Evolutionary conservation across 2,888 invertebrate species (phyloP), one percentile per base, ranked within the genome.

Genomic region (Chrysolina haemoptera): DNA sequence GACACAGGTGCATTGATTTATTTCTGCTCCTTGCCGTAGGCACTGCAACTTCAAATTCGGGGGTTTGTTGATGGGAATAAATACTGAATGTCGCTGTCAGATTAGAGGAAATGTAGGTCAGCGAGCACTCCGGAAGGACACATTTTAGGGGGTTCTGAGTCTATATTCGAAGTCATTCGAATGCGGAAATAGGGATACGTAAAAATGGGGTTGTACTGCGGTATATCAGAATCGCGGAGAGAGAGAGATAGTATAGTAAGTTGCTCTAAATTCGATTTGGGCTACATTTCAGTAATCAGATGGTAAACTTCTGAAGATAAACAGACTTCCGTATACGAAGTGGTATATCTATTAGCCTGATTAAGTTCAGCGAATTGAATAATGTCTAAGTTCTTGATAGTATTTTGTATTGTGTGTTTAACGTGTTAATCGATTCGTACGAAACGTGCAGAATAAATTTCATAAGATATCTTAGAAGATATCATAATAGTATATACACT

Each of bases 1-100:
- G 78, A 80, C 84, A 83, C 85, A 86, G 87, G 86, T 87, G 87
- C 87, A 87, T 86, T 86, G 86, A 87, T 87, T 87, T 86, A 85
- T 86, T 80, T 80, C 82, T 73, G 70, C 76, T 79, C 35, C 59
- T 59, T 59, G n/a, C 59, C 59, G 35, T 59, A 59, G 59, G 59
- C 59, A 27, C 74, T 79, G 59, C 59, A 59, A 59, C 59, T 27
- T 27, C 27, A 16, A 59, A 59, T 59, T 35, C 3, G 59, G n/a
- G 14, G 27, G 59, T n/a, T 59, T 59, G 55, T 59, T 59, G 27
- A 59, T 16, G 59, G 35, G n/a, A 27, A 59, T 27, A 27, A 59
- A 35, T 27, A 59, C 11, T 59, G 27, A 59, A 59, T 59, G 27
- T 59, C 27, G 22, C 59, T 59, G 59, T 59, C 59, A n/a, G 59